Evolutionary conservation across 2,797 vertebrate genomes (phyloP).

Genomic region (Crenichthys baileyi): DNA sequence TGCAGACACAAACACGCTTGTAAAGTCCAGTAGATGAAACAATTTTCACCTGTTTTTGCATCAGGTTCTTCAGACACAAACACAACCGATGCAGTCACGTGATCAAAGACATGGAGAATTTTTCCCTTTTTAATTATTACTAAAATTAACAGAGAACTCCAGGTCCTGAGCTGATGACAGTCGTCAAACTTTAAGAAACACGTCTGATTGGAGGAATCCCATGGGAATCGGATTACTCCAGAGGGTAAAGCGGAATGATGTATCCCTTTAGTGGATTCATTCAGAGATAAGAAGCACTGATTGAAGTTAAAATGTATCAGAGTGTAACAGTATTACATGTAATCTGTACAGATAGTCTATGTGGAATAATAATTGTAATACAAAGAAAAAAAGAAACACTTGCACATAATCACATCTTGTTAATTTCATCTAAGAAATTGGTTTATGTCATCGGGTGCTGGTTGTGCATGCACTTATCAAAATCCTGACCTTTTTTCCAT

Average conservation of each 20-base stretch:
- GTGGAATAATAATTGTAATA: background rate
- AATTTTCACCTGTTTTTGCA: too few relatives aligned
- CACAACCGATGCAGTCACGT: background rate
- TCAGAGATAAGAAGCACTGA: background rate
- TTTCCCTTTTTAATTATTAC: background rate
- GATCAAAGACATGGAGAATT: background rate
- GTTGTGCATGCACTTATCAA: background rate
- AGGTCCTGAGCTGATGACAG: background rate
- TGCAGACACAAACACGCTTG: background rate
- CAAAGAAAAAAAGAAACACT: too few relatives aligned
- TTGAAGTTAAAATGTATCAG: background rate
- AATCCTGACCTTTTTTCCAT: background rate
- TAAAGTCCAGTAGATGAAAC: too few relatives aligned
- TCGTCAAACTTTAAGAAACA: background rate
- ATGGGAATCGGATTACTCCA: background rate
- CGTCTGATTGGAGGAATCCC: background rate
- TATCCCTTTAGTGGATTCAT: background rate
- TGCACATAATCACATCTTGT: background rate
- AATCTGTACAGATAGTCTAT: background rate
- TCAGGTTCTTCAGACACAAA: too few relatives aligned
- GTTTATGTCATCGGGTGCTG: background rate
- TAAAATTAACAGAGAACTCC: background rate
- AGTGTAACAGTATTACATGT: background rate
- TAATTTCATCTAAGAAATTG: background rate
- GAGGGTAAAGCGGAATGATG: background rate